Evolutionary conservation across 2,888 invertebrate species (phyloP).

Genomic region (Acronicta leporina): DNA sequence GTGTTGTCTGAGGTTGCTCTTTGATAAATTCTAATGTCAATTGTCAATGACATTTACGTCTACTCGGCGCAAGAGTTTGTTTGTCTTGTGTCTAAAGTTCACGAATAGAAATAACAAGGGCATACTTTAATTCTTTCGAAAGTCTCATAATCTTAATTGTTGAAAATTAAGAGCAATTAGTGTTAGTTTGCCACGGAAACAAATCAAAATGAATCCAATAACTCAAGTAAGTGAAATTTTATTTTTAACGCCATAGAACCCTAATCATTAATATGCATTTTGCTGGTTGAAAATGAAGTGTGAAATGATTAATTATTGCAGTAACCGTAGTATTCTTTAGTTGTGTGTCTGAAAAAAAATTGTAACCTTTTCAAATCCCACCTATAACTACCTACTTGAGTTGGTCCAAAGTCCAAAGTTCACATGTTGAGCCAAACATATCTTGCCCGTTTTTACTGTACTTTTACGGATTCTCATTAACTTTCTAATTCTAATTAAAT

Average conservation of each 20-base stretch:
- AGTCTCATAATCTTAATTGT: slow-evolving; percentile 29
- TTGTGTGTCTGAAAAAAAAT: slow-evolving; percentile 7
- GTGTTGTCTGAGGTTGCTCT: slow-evolving; percentile 4
- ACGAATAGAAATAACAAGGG: slow-evolving; percentile 34
- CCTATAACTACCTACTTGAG: neutral
- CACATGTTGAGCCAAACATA: slow-evolving; percentile 49
- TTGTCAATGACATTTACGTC: slow-evolving; percentile 31
- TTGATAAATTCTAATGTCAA: slow-evolving; percentile 6
- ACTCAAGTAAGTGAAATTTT: slow-evolving; percentile 67
- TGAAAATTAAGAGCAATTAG: slow-evolving; percentile 5
- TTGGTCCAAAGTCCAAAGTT: slow-evolving; percentile 47
- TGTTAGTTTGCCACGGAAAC: neutral
- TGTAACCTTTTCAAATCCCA: neutral
- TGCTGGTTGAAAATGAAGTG: neutral
- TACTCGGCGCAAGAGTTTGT: slow-evolving; percentile 54
- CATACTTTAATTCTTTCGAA: slow-evolving; percentile 38
- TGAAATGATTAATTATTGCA: neutral
- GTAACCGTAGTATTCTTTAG: neutral
- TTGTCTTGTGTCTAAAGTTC: slow-evolving; percentile 37
- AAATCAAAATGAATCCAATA: slow-evolving; percentile 71
- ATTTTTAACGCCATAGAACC: slow-evolving; percentile 1
- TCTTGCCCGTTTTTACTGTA: neutral
- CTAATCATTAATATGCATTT: neutral
- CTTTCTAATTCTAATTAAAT: neutral
- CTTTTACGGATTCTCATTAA: neutral